Evolutionary conservation across 2,888 invertebrate genomes (phyloP).

Genomic region (Andricus curvator): DNA sequence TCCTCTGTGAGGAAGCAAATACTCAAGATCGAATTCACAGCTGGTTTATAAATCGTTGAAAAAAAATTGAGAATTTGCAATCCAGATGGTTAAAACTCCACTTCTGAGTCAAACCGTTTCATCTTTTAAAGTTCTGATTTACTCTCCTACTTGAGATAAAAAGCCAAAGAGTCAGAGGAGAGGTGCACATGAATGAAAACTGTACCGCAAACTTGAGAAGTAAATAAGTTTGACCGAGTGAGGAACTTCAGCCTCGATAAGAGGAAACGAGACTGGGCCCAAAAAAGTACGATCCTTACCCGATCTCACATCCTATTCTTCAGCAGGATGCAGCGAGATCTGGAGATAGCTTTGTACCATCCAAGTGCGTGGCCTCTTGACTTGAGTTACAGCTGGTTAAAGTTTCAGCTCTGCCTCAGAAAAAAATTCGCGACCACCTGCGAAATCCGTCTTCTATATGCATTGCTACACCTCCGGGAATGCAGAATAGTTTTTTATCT

Average conservation of each 20-base stretch:
- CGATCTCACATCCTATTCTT: slow-evolving; percentile 66
- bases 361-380: slow-evolving; percentile 67
- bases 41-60: accelerated
- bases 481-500: background rate
- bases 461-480: background rate
- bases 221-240: slow-evolving; percentile 18
- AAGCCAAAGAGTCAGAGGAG: background rate
- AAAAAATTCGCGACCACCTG: slow-evolving; percentile 66
- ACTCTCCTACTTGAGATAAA: background rate
- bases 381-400: slow-evolving; percentile 70
- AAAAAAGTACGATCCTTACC: slow-evolving; percentile 61
- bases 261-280: slow-evolving; percentile 58
- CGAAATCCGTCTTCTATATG: slow-evolving; percentile 53
- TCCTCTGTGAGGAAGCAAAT: no score
- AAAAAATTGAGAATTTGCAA: no score
- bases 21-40: no score
- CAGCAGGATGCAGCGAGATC: slow-evolving; percentile 68
- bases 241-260: slow-evolving; percentile 31
- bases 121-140: background rate
- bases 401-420: slow-evolving; percentile 62
- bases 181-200: background rate
- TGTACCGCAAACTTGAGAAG: background rate
- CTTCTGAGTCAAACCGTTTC: no score
- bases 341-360: slow-evolving; percentile 68
- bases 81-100: background rate